Evolutionary conservation across 2,113 vertebrate species (phyloP), one percentile per base, ranked within the genome.

Genomic region (Rattus rattus): DNA sequence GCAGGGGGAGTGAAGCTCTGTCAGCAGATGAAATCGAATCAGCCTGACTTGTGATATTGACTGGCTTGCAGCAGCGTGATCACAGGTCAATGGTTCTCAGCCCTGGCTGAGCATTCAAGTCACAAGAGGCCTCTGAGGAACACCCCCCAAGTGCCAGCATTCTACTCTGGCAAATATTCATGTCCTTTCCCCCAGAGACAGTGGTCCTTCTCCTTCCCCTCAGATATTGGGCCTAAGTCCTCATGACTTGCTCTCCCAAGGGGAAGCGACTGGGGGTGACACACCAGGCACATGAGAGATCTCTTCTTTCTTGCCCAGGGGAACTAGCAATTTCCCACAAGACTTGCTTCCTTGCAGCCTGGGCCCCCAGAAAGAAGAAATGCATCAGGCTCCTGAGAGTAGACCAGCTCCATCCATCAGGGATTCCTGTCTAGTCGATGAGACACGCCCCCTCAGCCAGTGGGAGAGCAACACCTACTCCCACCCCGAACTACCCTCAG

Each of bases 21-120:
- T 94, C 39, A 80, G 69, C n/a, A 84, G 70, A 96, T n/a, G 43
- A 69, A 91, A 67, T 69, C 12, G 49, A 67, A 52, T 75, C 43
- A 52, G 7, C 20, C 33, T 33, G 65, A 86, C 49, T 59, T 67
- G 16, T 24, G 73, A 61, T 24, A 0, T 69, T 90, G 52, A 61
- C 85, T 17, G 73, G 43, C 88, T 69, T 75, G 30, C 70, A 19
- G 43, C 43, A 22, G 3, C 2, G 54, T 73, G 84, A 7, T 83
- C 13, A 8, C 4, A 22, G 73, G 93, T 70, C 87, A 39, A 0
- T 9, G 83, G 54, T 90, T 84, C 75, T 88, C 17, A 91, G 88
- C 83, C 47, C 52, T 85, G 70, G 86, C 70, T 14, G 63, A 54
- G 43, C 12, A 11, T 11, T 24, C 17, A 76, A 70, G 76, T 93